A percentile compares a stretch with the other conserved stretches of the same genome.
phyloP scores from a whole-genome alignment of 2,888 invertebrate genomes.

The Melinaea marsaeus region DNA sequence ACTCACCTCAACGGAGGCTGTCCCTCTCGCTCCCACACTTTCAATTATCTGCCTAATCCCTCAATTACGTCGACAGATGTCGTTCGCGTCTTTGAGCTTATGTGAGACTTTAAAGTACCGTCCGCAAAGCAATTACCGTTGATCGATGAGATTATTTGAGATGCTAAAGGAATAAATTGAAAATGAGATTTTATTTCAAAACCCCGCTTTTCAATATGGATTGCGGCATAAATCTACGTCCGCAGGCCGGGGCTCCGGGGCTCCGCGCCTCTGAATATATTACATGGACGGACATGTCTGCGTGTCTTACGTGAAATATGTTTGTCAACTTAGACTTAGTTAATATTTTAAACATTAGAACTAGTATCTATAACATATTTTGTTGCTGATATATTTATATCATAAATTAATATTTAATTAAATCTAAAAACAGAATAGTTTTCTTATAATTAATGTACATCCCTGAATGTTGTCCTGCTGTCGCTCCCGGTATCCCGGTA shows the following conservation, averaged over 20 bases:
- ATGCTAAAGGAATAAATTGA: slow-evolving; percentile 36
- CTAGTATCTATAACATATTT: no score
- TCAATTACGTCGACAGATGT: slow-evolving; percentile 81
- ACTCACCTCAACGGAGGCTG: slow-evolving; percentile 39
- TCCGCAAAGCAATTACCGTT: slow-evolving; percentile 68
- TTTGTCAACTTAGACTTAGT: no score
- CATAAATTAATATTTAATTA: no score
- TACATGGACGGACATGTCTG: slow-evolving; percentile 9
- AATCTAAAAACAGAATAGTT: no score
- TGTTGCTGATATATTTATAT: no score
- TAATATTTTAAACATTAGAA: no score
- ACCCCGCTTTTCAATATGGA: slow-evolving; percentile 24
- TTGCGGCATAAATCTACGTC: slow-evolving; percentile 18
- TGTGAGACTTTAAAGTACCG: slow-evolving; percentile 75
- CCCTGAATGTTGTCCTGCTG: slow-evolving; percentile 23
- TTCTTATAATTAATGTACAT: slow-evolving; percentile 9
- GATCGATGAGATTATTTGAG: slow-evolving; percentile 56
- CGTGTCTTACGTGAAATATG: slow-evolving; percentile 12
- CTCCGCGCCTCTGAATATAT: slow-evolving; percentile 21
- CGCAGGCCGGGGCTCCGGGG: slow-evolving; percentile 8
- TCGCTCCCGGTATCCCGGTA: slow-evolving; percentile 38
- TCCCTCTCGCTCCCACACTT: slow-evolving; percentile 65
- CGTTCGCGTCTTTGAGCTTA: slow-evolving; percentile 76
- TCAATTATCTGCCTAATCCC: slow-evolving; percentile 84
- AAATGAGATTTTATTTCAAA: slow-evolving; percentile 43